Base-by-base conservation (phyloP, 2,113 vertebrate genomes). In the Oreotrochilus melanogaster region DNA sequence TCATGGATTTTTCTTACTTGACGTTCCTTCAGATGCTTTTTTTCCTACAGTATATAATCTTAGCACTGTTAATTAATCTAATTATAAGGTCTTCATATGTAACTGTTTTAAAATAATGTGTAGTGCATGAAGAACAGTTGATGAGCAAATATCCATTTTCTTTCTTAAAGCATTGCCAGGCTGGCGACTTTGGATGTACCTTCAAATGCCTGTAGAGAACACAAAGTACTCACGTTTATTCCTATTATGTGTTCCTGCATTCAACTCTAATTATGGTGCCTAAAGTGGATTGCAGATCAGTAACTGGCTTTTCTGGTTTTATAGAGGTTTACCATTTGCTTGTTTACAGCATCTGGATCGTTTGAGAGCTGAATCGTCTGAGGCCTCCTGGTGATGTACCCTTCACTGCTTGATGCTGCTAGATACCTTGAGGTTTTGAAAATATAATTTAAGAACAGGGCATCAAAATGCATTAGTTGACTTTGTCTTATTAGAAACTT, bases 51-150 rank as follows among this genome's bases (percentile, higher is more conserved):
- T 53, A 23, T 13, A 31, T 39, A 71, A 66, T 79, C 28, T 79
- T 67, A 61, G 23, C 25, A 48, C 7, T 8, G 4, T 25, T 61
- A 57, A 69, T 88, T 92, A 7, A 54, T 18, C 15, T 81, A 76
- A 30, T 75, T n/a, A 58, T 24, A 5, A 78, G 5, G 21, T 42
- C 15, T 5, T 69, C 31, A 79, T 75, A 21, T 37, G 18, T 17
- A 78, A 69, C 15, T 60, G 24, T 8, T 56, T 7, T 39, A 57
- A 56, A 80, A 92, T 28, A 25, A n/a, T 0, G 18, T 43, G 9
- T 39, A 27, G 21, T 19, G 4, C 14, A 27, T 0, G 0, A 80
- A 56, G n/a, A 71, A 27, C 6, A 56, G 4, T 11, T 75, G n/a
- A 87, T 54, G 42, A 61, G 45, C 45, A 94, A 95, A 58, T 18